Conservation (phyloP, 2,797 vertebrate genomes). For the Ctenochaetus hawaiiensis region DNA sequence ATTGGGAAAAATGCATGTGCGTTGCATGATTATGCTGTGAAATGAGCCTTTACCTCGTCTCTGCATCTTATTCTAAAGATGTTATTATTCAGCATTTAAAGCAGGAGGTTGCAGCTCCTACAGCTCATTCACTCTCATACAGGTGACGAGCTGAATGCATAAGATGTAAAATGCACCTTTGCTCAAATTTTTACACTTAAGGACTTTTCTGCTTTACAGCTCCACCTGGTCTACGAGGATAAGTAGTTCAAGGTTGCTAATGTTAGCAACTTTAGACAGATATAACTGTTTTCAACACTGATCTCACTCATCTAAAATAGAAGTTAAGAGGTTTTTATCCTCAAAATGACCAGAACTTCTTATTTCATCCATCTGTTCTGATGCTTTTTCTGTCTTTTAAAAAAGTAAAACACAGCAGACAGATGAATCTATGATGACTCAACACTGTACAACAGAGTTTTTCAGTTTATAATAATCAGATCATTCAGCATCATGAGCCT, state of each 20-base stretch:
- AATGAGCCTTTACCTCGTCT: background rate
- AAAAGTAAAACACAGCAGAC: background rate
- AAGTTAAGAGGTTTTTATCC: background rate
- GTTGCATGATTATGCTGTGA: background rate
- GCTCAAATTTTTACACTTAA: background rate
- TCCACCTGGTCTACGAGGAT: background rate
- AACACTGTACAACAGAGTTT: slow-evolving; percentile 1
- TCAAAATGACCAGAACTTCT: background rate
- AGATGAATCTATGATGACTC: slow-evolving; percentile 19
- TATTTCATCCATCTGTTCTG: background rate
- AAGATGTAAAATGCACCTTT: background rate
- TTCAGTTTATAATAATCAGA: slow-evolving; percentile 16
- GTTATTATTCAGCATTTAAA: background rate
- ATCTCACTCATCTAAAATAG: too few relatives aligned
- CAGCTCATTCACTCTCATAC: background rate
- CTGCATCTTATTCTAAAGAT: background rate
- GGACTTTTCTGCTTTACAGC: background rate
- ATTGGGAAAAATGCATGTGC: background rate
- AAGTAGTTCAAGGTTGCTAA: too few relatives aligned
- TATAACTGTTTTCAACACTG: too few relatives aligned
- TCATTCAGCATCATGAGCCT: slow-evolving; percentile 16
- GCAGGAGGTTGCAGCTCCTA: too few relatives aligned
- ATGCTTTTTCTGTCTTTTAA: background rate
- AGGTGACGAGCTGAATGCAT: background rate
- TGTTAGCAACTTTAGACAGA: too few relatives aligned